phyloP scores from a whole-genome alignment of 37 sponge, comb jelly and placozoan genomes.

The Bolinopsis microptera region DNA sequence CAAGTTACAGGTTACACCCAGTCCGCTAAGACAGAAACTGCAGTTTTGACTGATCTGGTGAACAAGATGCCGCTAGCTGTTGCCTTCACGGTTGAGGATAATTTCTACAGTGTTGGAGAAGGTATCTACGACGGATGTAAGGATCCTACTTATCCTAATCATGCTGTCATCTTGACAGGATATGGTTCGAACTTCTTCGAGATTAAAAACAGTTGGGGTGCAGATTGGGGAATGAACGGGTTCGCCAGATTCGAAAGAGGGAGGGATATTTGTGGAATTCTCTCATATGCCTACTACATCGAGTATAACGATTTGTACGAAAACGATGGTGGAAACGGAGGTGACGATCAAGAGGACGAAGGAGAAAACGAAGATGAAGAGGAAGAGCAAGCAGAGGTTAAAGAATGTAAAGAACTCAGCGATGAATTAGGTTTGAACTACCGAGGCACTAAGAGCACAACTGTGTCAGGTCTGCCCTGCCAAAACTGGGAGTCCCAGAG shows the following conservation, averaged over 20 bases:
- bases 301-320: neutral
- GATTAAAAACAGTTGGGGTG: slow-evolving; percentile 38
- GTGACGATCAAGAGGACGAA: neutral
- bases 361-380: neutral
- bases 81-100: neutral
- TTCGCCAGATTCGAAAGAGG: neutral
- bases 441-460: neutral
- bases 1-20: slow-evolving; percentile 20
- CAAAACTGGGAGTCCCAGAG: neutral
- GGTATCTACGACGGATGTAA: neutral
- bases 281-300: slow-evolving; percentile 9
- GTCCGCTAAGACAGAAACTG: neutral
- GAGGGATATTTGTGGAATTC: slow-evolving; percentile 29
- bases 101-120: slow-evolving; percentile 16
- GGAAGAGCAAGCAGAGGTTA: neutral
- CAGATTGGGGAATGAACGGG: neutral
- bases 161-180: neutral
- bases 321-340: neutral
- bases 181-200: slow-evolving; percentile 2
- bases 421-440: neutral
- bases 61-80: slow-evolving; percentile 30
- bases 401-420: neutral
- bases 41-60: neutral
- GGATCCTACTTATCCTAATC: neutral
- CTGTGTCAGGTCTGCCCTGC: neutral